These are phyloP conservation scores for Neogale vison DNA, from an alignment of 2,113 vertebrate genomes.

Conservation along the genomic window DNA sequence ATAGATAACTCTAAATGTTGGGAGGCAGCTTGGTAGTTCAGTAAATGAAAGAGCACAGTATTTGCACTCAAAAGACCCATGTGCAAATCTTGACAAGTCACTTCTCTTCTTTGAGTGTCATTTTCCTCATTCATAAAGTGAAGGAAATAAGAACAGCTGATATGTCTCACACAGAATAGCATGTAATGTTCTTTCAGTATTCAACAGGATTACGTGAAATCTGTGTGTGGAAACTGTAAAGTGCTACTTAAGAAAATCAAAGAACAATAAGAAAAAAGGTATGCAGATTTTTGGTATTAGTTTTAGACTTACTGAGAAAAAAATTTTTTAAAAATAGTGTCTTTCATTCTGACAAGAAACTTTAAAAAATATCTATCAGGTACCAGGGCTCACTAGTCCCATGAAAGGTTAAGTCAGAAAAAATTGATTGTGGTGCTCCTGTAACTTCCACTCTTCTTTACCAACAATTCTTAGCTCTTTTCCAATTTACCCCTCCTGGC, in stretches of 20 bases:
- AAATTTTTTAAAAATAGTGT: not conserved
- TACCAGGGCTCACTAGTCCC: not conserved
- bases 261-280: not conserved
- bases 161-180: not conserved
- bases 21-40: not conserved
- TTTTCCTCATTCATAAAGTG: not conserved
- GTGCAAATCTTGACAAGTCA: not conserved
- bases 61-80: not conserved
- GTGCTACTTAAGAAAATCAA: not conserved
- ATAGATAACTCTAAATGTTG: conserved; percentile 21
- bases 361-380: not conserved
- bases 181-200: not conserved
- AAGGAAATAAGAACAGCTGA: not conserved
- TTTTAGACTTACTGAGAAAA: not conserved
- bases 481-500: not conserved
- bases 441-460: not conserved
- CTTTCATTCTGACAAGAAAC: not conserved
- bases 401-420: not conserved
- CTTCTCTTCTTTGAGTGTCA: not conserved
- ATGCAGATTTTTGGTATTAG: not conserved
- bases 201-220: conserved; percentile 2
- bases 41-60: not conserved
- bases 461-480: not conserved
- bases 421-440: not conserved
- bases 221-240: not conserved